phyloP scores from a whole-genome alignment of 2,113 vertebrate genomes.

The Chroicocephalus ridibundus region DNA sequence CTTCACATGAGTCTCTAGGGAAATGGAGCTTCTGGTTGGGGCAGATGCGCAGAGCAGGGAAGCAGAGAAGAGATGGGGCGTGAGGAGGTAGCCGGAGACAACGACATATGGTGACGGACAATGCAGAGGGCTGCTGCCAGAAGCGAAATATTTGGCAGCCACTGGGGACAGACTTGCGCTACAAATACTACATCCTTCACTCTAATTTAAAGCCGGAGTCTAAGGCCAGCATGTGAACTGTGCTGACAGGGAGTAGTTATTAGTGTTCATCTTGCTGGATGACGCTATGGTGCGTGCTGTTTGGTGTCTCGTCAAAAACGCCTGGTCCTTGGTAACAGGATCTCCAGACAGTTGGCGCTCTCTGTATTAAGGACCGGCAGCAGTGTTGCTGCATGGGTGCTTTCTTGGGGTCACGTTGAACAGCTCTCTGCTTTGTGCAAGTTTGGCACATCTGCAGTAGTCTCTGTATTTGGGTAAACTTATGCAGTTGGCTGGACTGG shows the following conservation, averaged over 20 bases:
- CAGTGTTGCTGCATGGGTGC: not conserved
- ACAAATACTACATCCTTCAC: not conserved
- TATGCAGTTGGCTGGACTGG: not conserved
- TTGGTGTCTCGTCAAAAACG: not conserved
- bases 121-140: not conserved
- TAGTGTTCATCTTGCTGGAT: not conserved
- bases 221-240: not conserved
- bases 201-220: not conserved
- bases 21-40: not conserved
- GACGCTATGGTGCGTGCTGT: not conserved
- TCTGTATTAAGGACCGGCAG: not conserved
- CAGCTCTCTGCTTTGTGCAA: not conserved
- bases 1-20: not conserved
- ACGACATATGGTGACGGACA: not conserved
- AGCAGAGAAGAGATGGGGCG: fast-evolving
- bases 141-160: not conserved
- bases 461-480: not conserved
- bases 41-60: not conserved
- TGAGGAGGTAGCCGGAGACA: not conserved
- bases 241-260: not conserved
- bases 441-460: not conserved
- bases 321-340: not conserved
- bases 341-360: not conserved
- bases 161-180: not conserved
- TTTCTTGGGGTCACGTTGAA: not conserved